Evolutionary conservation across 2,113 vertebrate genomes (phyloP), one percentile per base, ranked within the genome.

Genomic region (Hyperoodon ampullatus): DNA sequence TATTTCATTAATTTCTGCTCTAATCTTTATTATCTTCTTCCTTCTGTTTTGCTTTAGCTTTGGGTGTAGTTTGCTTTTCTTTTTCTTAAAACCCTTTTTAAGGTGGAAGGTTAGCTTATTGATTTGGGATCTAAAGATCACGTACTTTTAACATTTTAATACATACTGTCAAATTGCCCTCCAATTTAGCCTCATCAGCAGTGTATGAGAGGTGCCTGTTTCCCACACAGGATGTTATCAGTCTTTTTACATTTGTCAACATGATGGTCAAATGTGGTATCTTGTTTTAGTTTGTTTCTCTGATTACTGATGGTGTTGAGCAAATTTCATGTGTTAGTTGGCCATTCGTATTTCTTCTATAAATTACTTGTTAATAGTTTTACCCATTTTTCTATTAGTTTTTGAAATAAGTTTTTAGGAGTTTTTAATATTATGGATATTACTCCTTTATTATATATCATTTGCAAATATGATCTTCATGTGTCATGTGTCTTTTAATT

Each of bases 1-100:
- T 75, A 8, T 68, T 89, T 84, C 53, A 89, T 93, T 77, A 70
- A 75, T 47, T 93, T 84, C 77, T 95, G n/a, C 60, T 95, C 72
- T 75, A 18, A 66, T 90, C 78, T 84, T 84, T 35, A 66, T 83
- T 83, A 53, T 71, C 86, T 92, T 78, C 19, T 63, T 87, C 65
- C 47, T 81, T 92, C n/a, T 81, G 74, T 33, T 72, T 92, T 75
- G 50, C 77, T 58, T 80, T 80, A 80, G 50, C 10, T 65, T 55
- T 77, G 16, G 70, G 78, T 61, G 86, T 80, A 63, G 44, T 58
- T 74, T 88, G 35, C 55, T 55, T 42, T 88, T 78, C 21, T 78
- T 55, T 91, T 86, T 65, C 53, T 60, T 58, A 35, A 55, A 80
- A 53, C 61, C 15, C 33, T 19, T 92, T 50, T 72, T 35, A 82